Conservation (phyloP, 2,113 vertebrate species). For the Brachypteracias leptosomus region DNA sequence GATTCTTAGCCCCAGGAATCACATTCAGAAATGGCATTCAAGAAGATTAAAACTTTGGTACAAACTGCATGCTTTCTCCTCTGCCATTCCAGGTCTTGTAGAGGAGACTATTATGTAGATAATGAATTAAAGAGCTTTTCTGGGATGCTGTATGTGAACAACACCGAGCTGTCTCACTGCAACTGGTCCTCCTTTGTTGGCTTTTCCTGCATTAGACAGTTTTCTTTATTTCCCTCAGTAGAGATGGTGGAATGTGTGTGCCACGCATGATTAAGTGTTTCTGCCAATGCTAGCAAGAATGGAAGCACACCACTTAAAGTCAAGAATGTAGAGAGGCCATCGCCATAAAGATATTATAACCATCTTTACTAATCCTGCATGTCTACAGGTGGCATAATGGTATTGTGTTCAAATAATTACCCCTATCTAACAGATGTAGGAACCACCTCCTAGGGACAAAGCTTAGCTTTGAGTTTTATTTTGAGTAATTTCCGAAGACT, state of each 20-base stretch:
- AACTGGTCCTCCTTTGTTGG: not conserved
- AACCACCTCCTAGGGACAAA: not conserved
- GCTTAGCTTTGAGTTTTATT: not conserved
- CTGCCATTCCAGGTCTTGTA: not conserved
- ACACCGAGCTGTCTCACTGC: not conserved
- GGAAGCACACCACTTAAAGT: rapidly evolving
- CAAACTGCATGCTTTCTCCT: not conserved
- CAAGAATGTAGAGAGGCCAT: not conserved
- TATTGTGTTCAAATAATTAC: not conserved
- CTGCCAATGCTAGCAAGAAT: not conserved
- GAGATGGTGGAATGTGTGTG: not conserved
- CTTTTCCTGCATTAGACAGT: not conserved
- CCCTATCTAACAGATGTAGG: not conserved
- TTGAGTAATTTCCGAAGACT: not conserved
- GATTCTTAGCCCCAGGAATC: not conserved
- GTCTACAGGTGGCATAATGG: not conserved
- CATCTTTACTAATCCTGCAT: not conserved
- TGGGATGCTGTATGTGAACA: not conserved
- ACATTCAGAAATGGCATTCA: not conserved
- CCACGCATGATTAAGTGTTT: not conserved
- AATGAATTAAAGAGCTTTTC: not conserved
- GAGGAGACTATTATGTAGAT: not conserved
- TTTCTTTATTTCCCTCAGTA: not conserved
- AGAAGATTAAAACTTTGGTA: not conserved
- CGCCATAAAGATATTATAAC: not conserved